Percentiles rank a stretch among this genome's conserved stretches.
Conservation (phyloP, 2,888 invertebrate genomes). For the Orgyia antiqua region DNA sequence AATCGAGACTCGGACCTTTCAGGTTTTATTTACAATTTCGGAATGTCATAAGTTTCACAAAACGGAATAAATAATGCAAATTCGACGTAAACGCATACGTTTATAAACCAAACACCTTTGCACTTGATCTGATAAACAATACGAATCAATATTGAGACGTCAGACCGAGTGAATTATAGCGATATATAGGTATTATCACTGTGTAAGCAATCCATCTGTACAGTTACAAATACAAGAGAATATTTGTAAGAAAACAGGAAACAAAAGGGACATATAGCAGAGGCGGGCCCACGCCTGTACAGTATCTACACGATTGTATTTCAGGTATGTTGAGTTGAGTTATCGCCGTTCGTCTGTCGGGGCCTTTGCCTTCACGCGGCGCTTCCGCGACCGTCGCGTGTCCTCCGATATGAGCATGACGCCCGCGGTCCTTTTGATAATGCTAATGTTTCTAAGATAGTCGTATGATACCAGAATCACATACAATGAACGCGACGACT, state of each 20-base stretch:
- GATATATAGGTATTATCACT: slow-evolving; percentile 1
- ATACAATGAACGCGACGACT: slow-evolving; percentile 58
- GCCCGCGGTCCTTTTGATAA: slow-evolving; percentile 73
- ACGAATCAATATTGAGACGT: slow-evolving; percentile 9
- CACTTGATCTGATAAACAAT: too few relatives aligned
- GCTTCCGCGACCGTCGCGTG: slow-evolving; percentile 68
- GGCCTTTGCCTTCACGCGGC: slow-evolving; percentile 55
- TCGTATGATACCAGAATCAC: slow-evolving; percentile 57
- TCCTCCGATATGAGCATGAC: slow-evolving; percentile 67
- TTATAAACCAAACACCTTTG: too few relatives aligned
- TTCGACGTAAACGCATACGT: too few relatives aligned
- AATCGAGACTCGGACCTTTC: too few relatives aligned
- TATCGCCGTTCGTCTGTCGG: slow-evolving; percentile 64
- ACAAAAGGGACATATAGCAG: slow-evolving; percentile 36
- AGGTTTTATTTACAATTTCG: too few relatives aligned
- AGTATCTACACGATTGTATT: slow-evolving; percentile 64
- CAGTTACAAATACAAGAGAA: slow-evolving; percentile 20
- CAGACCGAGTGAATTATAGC: slow-evolving; percentile 7
- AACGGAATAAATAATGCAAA: too few relatives aligned
- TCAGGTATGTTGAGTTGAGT: slow-evolving; percentile 65
- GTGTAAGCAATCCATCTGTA: slow-evolving; percentile 5
- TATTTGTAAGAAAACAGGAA: slow-evolving; percentile 29
- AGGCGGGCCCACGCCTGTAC: slow-evolving; percentile 49
- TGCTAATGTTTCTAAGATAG: slow-evolving; percentile 69
- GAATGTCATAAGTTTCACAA: too few relatives aligned